Conservation (phyloP, 2,797 vertebrate species). For the Myripristis jacobus region DNA sequence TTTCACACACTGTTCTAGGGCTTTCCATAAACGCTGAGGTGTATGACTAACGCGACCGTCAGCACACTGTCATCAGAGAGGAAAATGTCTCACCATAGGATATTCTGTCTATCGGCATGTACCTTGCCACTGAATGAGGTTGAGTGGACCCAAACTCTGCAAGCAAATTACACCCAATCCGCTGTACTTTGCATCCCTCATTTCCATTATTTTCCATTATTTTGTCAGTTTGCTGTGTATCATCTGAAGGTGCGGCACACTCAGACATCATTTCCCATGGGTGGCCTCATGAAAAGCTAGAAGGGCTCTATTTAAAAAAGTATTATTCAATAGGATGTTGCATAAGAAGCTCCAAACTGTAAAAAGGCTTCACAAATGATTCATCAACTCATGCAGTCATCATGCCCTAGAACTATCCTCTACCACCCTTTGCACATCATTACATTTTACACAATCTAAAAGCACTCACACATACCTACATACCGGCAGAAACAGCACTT, state of each 20-base stretch:
- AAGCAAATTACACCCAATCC: background rate
- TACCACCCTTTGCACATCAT: conserved; percentile 63
- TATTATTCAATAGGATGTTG: conserved; percentile 83
- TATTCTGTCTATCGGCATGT: too few relatives aligned
- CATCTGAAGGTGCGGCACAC: conserved; percentile 38
- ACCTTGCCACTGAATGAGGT: too few relatives aligned
- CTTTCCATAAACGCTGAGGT: too few relatives aligned
- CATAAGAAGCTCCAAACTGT: conserved; percentile 76
- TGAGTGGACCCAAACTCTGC: background rate
- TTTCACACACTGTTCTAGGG: too few relatives aligned
- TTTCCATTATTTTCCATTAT: conserved; percentile 5
- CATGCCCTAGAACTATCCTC: conserved; percentile 65
- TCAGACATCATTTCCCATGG: conserved; percentile 64
- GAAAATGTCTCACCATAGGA: too few relatives aligned
- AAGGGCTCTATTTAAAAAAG: conserved; percentile 80
- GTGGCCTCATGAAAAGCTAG: conserved; percentile 55
- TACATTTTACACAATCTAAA: conserved; percentile 9
- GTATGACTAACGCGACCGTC: too few relatives aligned
- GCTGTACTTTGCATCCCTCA: background rate
- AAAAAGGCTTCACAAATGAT: conserved; percentile 72
- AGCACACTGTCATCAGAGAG: too few relatives aligned
- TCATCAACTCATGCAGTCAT: conserved; percentile 75
- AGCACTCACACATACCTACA: conserved; percentile 54
- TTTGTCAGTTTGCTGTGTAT: conserved; percentile 7
- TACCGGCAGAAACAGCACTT: conserved; percentile 65